Percentiles rank a stretch among this genome's conserved stretches.
These are phyloP conservation scores for Emberiza fucata DNA, from an alignment of 2,113 vertebrate genomes.

Conservation along the genomic window DNA sequence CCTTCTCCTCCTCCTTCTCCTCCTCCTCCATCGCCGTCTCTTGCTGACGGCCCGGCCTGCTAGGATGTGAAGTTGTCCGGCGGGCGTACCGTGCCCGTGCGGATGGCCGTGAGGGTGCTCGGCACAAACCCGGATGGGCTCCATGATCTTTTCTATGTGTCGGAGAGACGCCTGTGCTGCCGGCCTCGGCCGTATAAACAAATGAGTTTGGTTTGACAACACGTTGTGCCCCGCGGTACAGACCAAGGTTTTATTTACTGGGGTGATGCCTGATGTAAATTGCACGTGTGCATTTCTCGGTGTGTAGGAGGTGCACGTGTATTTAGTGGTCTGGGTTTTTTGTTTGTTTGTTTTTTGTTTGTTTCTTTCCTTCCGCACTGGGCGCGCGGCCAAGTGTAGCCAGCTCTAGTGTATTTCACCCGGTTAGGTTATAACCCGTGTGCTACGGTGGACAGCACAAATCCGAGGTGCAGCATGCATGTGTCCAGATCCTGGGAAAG, in stretches of 20 bases:
- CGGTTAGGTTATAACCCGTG: accelerated
- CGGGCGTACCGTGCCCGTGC: not conserved
- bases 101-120: not conserved
- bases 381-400: not conserved
- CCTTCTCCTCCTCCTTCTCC: not conserved
- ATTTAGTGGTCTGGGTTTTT: not conserved
- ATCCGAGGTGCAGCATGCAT: not conserved
- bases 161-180: not conserved
- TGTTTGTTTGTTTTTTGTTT: not conserved
- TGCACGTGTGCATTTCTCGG: not conserved
- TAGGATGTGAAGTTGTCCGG: not conserved
- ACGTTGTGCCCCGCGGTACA: not conserved
- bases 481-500: not conserved
- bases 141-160: not conserved
- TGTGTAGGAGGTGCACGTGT: not conserved
- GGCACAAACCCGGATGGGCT: not conserved
- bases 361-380: not conserved
- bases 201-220: not conserved
- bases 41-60: not conserved
- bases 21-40: not conserved
- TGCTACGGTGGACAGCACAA: not conserved
- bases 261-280: not conserved
- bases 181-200: not conserved
- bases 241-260: not conserved
- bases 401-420: not conserved